A percentile compares a stretch with the other conserved stretches of the same genome.
phyloP scores from a whole-genome alignment of 1,140 invertebrate species.

The Fopius arisanus region DNA sequence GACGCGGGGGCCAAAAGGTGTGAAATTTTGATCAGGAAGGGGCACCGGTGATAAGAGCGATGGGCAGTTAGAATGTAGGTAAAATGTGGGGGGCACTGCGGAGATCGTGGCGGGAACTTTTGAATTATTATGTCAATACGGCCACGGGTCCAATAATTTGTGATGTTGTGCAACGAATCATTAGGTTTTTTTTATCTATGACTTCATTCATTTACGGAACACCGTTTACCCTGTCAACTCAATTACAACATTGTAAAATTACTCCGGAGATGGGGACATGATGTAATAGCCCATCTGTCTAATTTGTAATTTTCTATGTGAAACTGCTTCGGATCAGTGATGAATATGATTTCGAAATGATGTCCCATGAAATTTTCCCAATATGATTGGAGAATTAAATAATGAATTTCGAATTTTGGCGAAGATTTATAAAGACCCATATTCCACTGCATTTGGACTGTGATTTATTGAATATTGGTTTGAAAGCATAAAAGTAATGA shows the following conservation, averaged over 20 bases:
- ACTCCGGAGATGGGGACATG: not conserved
- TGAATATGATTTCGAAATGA: not conserved
- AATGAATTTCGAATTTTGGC: not conserved
- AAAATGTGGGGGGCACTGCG: too few relatives aligned
- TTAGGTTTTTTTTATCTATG: too few relatives aligned
- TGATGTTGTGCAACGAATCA: too few relatives aligned
- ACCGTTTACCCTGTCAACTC: too few relatives aligned
- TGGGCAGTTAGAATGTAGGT: too few relatives aligned
- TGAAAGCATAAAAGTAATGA: constrained; percentile 5
- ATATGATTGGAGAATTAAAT: not conserved
- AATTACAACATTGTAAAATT: not conserved
- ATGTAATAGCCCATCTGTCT: not conserved
- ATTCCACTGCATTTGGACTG: not conserved
- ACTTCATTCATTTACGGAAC: too few relatives aligned
- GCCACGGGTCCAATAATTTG: too few relatives aligned
- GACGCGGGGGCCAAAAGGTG: too few relatives aligned
- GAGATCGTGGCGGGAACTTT: too few relatives aligned
- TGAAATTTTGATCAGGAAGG: too few relatives aligned
- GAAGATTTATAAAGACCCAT: constrained; percentile 1
- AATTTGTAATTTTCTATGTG: not conserved
- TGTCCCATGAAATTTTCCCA: not conserved
- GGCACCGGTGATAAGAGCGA: too few relatives aligned
- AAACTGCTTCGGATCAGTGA: not conserved
- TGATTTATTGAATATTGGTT: constrained; percentile 10
- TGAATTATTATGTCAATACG: too few relatives aligned